Percentiles rank a stretch among this genome's conserved stretches.
These are phyloP conservation scores for Erebia aethiops DNA, from an alignment of 2,888 invertebrate genomes.

Conservation along the genomic window DNA sequence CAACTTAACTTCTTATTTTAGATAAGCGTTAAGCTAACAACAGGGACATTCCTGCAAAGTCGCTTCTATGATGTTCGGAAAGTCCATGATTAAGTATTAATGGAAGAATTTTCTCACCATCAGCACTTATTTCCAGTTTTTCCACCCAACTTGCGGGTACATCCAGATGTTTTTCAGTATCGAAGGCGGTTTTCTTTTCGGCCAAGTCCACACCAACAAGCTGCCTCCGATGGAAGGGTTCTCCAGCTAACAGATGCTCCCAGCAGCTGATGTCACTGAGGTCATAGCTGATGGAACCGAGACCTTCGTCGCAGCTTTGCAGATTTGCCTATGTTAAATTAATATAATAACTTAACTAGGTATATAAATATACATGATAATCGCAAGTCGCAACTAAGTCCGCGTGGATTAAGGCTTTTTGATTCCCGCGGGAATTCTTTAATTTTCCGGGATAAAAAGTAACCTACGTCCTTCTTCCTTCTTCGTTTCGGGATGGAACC, in stretches of 20 bases:
- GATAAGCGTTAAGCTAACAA: too few species aligned
- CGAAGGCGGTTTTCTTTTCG: slow-evolving; percentile 68
- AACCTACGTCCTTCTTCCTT: too few species aligned
- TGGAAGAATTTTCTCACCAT: slow-evolving; percentile 60
- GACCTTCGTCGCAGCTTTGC: slow-evolving; percentile 79
- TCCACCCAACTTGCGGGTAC: slow-evolving; percentile 90
- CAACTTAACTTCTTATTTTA: too few species aligned
- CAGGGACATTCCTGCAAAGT: too few species aligned
- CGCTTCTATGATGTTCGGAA: too few species aligned
- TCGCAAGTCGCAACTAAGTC: too few species aligned
- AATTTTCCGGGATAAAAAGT: too few species aligned
- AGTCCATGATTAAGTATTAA: neutral
- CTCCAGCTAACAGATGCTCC: slow-evolving; percentile 89
- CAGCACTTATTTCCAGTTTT: slow-evolving; percentile 84
- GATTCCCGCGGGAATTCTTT: too few species aligned
- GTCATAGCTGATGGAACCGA: slow-evolving; percentile 84
- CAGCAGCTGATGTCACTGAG: slow-evolving; percentile 84
- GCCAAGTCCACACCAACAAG: slow-evolving; percentile 76
- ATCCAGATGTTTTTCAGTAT: slow-evolving; percentile 88
- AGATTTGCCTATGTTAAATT: slow-evolving; percentile 78
- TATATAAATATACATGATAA: too few species aligned
- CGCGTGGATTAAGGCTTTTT: too few species aligned
- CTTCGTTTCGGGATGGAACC: too few species aligned
- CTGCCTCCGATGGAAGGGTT: slow-evolving; percentile 82
- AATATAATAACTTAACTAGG: too few species aligned